phyloP scores from a whole-genome alignment of 2,888 invertebrate species.

The Drosophila stalkeri region DNA sequence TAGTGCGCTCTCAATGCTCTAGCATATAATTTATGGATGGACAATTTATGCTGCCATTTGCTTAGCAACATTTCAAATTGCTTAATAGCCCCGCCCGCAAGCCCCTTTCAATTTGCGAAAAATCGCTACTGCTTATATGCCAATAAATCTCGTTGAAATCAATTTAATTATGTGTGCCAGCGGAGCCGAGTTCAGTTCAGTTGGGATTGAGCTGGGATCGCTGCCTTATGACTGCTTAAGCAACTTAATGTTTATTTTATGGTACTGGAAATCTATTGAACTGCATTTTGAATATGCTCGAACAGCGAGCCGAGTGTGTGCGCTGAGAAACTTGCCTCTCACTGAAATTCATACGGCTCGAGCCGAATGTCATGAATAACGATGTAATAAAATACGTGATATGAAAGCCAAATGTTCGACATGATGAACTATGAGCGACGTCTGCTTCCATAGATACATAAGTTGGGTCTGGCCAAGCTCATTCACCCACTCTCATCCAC shows the following conservation, averaged over 20 bases:
- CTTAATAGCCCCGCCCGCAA: slow-evolving; percentile 19
- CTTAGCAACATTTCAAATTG: slow-evolving; percentile 62
- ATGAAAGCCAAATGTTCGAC: slow-evolving; percentile 66
- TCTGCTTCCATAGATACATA: slow-evolving; percentile 29
- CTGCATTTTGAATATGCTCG: slow-evolving; percentile 73
- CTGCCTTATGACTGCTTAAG: slow-evolving; percentile 56
- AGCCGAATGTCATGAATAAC: slow-evolving; percentile 74
- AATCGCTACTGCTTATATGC: slow-evolving; percentile 53
- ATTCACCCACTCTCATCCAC: not conserved
- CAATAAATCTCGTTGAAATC: slow-evolving; percentile 67
- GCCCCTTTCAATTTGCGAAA: slow-evolving; percentile 67
- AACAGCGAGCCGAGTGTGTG: slow-evolving; percentile 17
- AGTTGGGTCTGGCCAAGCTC: slow-evolving; percentile 1
- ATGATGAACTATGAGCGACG: slow-evolving; percentile 70
- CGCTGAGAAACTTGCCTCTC: slow-evolving; percentile 55
- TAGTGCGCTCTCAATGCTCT: slow-evolving; percentile 44
- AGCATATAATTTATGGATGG: slow-evolving; percentile 60
- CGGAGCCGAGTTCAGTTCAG: not conserved
- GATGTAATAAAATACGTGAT: slow-evolving; percentile 81
- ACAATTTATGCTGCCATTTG: slow-evolving; percentile 68
- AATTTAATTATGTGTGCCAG: slow-evolving; percentile 71
- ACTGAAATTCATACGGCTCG: slow-evolving; percentile 51
- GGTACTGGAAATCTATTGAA: slow-evolving; percentile 71
- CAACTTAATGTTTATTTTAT: slow-evolving; percentile 76
- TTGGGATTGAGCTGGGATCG: not conserved